phyloP scores from a whole-genome alignment of 2,113 vertebrate genomes.

The Pseudopodoces humilis region DNA sequence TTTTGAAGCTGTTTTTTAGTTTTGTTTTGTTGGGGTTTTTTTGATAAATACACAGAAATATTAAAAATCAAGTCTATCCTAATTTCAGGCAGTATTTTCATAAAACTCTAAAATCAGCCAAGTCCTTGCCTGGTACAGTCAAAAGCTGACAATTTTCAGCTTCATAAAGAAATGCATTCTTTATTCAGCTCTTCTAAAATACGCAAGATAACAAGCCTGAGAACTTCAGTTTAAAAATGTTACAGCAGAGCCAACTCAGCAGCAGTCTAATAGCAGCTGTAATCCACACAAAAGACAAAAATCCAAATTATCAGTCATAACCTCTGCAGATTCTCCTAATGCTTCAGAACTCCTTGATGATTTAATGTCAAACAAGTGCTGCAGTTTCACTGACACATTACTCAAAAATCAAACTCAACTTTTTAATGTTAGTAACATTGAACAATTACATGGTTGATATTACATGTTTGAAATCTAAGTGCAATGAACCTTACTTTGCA shows the following conservation, averaged over 20 bases:
- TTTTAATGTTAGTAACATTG: not conserved
- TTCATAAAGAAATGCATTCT: not conserved
- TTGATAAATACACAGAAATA: not conserved
- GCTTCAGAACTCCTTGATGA: not conserved
- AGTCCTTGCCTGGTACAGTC: not conserved
- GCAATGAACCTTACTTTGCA: constrained; percentile 49
- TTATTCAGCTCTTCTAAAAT: not conserved
- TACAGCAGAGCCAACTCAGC: not conserved
- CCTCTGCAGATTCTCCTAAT: not conserved
- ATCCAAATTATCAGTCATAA: not conserved
- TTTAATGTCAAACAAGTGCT: not conserved
- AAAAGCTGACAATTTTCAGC: not conserved
- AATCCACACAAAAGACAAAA: not conserved
- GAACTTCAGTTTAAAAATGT: not conserved
- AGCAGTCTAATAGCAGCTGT: not conserved
- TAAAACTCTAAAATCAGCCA: not conserved
- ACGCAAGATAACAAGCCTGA: not conserved
- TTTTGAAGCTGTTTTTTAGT: not conserved
- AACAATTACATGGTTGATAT: not conserved
- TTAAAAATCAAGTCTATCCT: not conserved
- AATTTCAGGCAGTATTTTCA: not conserved
- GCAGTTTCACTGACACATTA: not conserved
- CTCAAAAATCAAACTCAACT: not conserved
- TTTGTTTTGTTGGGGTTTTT: not conserved
- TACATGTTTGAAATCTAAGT: not conserved